These are phyloP conservation scores for Misgurnus anguillicaudatus DNA, from an alignment of 2,113 vertebrate species.

Conservation along the genomic window DNA sequence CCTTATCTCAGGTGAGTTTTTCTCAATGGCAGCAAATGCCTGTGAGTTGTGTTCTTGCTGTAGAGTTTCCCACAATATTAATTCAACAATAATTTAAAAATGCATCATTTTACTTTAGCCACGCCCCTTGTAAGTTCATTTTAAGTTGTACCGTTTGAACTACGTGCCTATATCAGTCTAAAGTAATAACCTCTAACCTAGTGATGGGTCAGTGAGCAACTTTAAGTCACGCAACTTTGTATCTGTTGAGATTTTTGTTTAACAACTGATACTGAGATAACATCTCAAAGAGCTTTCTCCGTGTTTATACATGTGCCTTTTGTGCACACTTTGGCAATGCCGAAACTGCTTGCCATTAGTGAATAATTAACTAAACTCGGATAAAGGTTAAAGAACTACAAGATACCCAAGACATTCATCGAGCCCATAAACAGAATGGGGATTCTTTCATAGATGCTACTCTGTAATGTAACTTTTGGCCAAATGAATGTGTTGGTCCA, in stretches of 20 bases:
- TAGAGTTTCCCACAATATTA: too few relatives aligned
- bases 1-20: background rate
- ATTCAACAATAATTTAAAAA: background rate
- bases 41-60: background rate
- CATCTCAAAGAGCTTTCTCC: too few relatives aligned
- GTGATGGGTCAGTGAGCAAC: background rate
- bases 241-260: background rate
- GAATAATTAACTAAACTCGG: constrained; percentile 38
- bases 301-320: background rate
- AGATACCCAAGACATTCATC: background rate
- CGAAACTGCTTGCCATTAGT: constrained; percentile 21
- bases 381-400: constrained; percentile 42
- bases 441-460: background rate
- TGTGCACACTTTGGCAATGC: constrained; percentile 1
- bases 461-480: too few relatives aligned
- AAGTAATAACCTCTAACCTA: constrained; percentile 1
- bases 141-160: background rate
- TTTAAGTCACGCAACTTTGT: background rate
- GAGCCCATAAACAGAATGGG: background rate
- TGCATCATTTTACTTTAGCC: background rate
- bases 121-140: constrained; percentile 18
- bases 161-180: background rate
- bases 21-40: background rate
- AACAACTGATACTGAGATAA: background rate
- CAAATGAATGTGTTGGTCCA: too few relatives aligned